A percentile compares a stretch with the other conserved stretches of the same genome.
Conservation (phyloP, 2,888 invertebrate species). For the Blastobasis adustella region DNA sequence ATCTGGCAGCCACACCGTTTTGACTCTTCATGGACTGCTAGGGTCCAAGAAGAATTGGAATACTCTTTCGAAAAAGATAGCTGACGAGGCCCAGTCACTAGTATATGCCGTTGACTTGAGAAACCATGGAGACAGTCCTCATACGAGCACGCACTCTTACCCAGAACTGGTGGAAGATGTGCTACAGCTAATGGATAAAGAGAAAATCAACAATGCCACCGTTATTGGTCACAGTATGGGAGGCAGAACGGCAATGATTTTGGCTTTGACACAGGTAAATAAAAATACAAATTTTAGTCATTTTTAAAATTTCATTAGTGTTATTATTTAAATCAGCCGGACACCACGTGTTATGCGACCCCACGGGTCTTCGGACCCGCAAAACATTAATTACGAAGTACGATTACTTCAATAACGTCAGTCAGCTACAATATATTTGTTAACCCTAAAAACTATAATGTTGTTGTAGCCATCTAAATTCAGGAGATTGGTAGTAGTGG, state of each 20-base stretch:
- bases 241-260: conserved; percentile 88
- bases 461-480: too few species aligned
- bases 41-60: conserved; percentile 94
- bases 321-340: too few species aligned
- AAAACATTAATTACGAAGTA: too few species aligned
- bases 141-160: conserved; percentile 80
- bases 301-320: too few species aligned
- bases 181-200: conserved; percentile 70
- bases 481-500: too few species aligned
- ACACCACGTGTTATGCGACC: too few species aligned
- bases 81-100: conserved; percentile 63
- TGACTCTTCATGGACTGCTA: conserved; percentile 87
- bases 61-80: conserved; percentile 81
- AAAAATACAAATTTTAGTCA: background rate
- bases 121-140: conserved; percentile 95
- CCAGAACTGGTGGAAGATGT: conserved; percentile 83
- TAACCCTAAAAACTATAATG: too few species aligned
- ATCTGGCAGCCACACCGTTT: too few species aligned
- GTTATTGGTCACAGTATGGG: conserved; percentile 95
- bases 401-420: too few species aligned
- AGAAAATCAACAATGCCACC: conserved; percentile 71
- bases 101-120: conserved; percentile 82
- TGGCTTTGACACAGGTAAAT: conserved; percentile 75
- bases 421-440: too few species aligned
- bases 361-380: too few species aligned